These are phyloP conservation scores for Trichopoda pennipes DNA, from an alignment of 2,888 invertebrate species.

Conservation along the genomic window DNA sequence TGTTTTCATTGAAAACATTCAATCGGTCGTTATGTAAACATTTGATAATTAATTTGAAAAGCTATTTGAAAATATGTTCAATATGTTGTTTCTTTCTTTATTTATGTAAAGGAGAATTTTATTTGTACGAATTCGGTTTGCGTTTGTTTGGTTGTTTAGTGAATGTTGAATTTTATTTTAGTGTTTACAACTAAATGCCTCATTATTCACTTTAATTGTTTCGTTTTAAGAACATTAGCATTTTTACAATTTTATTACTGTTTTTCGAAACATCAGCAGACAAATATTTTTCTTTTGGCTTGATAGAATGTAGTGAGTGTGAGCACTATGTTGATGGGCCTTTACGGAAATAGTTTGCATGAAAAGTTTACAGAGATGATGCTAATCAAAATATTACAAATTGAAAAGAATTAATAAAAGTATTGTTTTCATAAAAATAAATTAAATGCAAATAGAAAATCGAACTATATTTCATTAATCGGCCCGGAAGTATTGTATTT, in stretches of 20 bases:
- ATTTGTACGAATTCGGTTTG: background rate
- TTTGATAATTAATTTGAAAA: slow-evolving; percentile 59
- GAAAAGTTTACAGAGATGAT: too few species aligned
- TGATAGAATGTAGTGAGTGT: too few species aligned
- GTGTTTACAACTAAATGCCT: slow-evolving; percentile 56
- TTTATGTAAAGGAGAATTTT: slow-evolving; percentile 13
- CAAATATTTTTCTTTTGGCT: background rate
- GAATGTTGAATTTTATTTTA: slow-evolving; percentile 46
- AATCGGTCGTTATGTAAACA: slow-evolving; percentile 61
- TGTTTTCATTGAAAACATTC: slow-evolving; percentile 63
- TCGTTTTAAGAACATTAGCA: slow-evolving; percentile 45
- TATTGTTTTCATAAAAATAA: too few species aligned
- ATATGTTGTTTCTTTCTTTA: slow-evolving; percentile 3
- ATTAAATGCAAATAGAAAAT: too few species aligned
- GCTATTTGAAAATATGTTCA: slow-evolving; percentile 44
- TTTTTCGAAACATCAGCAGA: background rate
- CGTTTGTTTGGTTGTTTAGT: background rate
- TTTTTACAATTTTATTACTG: background rate
- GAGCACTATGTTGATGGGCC: too few species aligned
- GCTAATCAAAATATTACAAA: too few species aligned
- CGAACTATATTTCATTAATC: too few species aligned
- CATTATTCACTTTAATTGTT: slow-evolving; percentile 53
- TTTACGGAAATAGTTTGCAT: too few species aligned
- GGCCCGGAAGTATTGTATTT: too few species aligned
- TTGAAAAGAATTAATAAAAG: too few species aligned